Percentiles rank a stretch among this genome's conserved stretches.
Conservation (phyloP, 1,140 invertebrate species). For the Babylonia areolata region DNA sequence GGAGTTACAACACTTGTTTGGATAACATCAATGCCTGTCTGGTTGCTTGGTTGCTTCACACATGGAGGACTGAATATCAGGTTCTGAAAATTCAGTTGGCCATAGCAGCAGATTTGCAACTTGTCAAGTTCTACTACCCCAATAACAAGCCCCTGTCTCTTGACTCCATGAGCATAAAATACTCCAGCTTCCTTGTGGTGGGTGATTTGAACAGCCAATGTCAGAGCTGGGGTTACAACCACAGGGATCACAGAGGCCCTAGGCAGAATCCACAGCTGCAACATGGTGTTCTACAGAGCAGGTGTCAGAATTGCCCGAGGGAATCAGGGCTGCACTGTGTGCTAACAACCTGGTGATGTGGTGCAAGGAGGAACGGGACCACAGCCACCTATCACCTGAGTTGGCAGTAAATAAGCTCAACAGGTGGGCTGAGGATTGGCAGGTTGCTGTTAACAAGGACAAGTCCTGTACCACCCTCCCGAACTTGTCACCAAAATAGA, state of each 20-base stretch:
- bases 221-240: neutral
- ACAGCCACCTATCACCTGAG: constrained; percentile 15
- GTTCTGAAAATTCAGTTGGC: neutral
- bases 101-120: neutral
- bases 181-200: neutral
- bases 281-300: too few species aligned
- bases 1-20: neutral
- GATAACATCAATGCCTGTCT: constrained; percentile 27
- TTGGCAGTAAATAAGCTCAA: too few species aligned
- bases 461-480: neutral
- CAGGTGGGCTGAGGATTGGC: neutral
- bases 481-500: neutral
- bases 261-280: too few species aligned
- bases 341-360: too few species aligned
- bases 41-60: neutral
- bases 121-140: constrained; percentile 18
- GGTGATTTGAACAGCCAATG: neutral
- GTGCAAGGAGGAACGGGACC: constrained; percentile 17
- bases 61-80: neutral
- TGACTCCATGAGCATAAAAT: neutral
- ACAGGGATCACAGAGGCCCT: neutral
- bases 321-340: constrained; percentile 2
- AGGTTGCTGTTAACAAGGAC: neutral
- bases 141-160: constrained; percentile 12
- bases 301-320: constrained; percentile 11